Percentiles rank a stretch among this genome's conserved stretches.
These are phyloP conservation scores for Drosophila ustulata DNA, from an alignment of 2,888 invertebrate genomes.

Conservation along the genomic window DNA sequence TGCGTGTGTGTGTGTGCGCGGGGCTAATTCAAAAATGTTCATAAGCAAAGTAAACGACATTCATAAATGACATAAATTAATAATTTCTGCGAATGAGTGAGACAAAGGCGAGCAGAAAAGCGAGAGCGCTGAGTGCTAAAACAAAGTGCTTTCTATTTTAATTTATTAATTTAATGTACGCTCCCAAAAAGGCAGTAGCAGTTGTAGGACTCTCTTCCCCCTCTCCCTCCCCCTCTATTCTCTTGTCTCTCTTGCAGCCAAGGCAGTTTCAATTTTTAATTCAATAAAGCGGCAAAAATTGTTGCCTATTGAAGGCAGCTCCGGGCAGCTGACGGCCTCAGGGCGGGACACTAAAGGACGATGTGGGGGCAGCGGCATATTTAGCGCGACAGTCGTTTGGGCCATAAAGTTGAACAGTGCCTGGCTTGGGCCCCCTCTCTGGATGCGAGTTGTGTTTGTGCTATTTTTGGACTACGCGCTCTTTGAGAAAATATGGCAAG, in stretches of 20 bases:
- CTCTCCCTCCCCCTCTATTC: neutral
- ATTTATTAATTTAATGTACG: slow-evolving; percentile 79
- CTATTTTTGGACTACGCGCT: slow-evolving; percentile 54
- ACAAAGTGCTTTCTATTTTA: slow-evolving; percentile 80
- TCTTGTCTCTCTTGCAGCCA: neutral
- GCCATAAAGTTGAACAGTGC: slow-evolving; percentile 62
- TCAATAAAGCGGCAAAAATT: slow-evolving; percentile 74
- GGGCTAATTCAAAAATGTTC: slow-evolving; percentile 72
- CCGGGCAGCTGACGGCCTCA: slow-evolving; percentile 31
- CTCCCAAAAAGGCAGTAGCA: slow-evolving; percentile 30
- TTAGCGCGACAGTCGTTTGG: slow-evolving; percentile 71
- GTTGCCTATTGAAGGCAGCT: slow-evolving; percentile 59
- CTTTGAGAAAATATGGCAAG: slow-evolving; percentile 58
- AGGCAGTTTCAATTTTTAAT: slow-evolving; percentile 75
- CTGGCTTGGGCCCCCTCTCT: slow-evolving; percentile 6
- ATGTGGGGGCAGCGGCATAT: slow-evolving; percentile 41
- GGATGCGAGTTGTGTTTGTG: slow-evolving; percentile 20
- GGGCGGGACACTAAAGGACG: neutral
- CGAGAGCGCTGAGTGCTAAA: slow-evolving; percentile 58
- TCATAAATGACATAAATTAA: slow-evolving; percentile 75
- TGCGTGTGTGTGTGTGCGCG: slow-evolving; percentile 11
- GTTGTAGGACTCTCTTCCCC: slow-evolving; percentile 2
- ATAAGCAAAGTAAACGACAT: slow-evolving; percentile 66
- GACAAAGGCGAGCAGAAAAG: slow-evolving; percentile 2
- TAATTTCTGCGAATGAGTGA: slow-evolving; percentile 56